Percentiles rank a stretch among this genome's conserved stretches.
Evolutionary conservation across 2,888 invertebrate genomes (phyloP).

Genomic region (Allygus modestus): DNA sequence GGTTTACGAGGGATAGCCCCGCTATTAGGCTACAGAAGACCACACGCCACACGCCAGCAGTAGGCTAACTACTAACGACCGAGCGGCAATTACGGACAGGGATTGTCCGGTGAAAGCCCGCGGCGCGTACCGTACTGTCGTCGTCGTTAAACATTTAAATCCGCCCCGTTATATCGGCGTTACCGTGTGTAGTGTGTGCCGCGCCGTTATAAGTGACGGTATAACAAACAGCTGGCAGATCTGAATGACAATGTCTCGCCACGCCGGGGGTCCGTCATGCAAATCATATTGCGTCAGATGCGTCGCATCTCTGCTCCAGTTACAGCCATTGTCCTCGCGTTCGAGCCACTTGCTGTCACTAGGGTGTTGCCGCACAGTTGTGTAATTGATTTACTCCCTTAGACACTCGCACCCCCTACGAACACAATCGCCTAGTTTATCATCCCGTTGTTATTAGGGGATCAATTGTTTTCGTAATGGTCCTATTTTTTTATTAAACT

Average conservation of each 20-base stretch:
- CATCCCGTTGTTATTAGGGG: conserved; percentile 19
- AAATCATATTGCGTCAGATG: conserved; percentile 49
- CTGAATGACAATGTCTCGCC: background rate
- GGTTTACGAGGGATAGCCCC: no score
- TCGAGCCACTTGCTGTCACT: background rate
- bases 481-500: background rate
- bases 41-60: background rate
- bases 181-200: background rate
- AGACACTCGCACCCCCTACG: background rate
- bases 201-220: background rate
- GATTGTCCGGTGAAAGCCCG: background rate
- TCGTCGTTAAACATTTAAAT: no score
- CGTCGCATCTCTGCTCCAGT: conserved; percentile 44
- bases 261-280: conserved; percentile 49
- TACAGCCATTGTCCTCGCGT: conserved; percentile 6
- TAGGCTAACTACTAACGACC: background rate
- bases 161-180: background rate
- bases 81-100: background rate
- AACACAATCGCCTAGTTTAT: conserved; percentile 23
- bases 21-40: no score
- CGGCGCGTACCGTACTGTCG: background rate
- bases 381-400: conserved; percentile 23
- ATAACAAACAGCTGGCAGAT: conserved; percentile 21
- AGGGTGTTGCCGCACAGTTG: background rate
- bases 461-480: conserved; percentile 7